A percentile compares a stretch with the other conserved stretches of the same genome.
Evolutionary conservation across 2,888 invertebrate genomes (phyloP).

Genomic region (Dynastes hyllus): DNA sequence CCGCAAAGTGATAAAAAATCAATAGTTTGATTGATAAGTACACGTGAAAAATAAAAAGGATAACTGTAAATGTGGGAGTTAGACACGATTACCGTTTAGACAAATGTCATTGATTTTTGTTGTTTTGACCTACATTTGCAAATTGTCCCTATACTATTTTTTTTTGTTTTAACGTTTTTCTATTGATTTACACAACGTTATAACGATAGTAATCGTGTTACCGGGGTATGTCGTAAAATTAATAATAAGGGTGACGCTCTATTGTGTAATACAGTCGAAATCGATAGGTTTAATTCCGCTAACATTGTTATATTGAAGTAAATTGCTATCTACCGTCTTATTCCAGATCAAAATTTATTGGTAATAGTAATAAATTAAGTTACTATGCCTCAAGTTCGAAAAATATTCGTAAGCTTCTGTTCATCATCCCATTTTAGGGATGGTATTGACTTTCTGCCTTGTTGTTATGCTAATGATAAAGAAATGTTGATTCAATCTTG

Average conservation of each 20-base stretch:
- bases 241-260: background rate
- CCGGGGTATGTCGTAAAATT: too few species aligned
- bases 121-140: slow-evolving; percentile 23
- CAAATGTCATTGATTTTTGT: slow-evolving; percentile 22
- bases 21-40: slow-evolving; percentile 4
- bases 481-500: too few species aligned
- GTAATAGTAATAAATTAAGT: background rate
- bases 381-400: background rate
- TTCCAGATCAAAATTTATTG: too few species aligned
- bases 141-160: background rate
- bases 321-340: too few species aligned
- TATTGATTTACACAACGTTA: slow-evolving; percentile 8
- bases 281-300: too few species aligned
- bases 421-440: background rate
- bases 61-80: background rate
- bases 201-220: background rate
- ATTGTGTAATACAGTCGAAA: too few species aligned
- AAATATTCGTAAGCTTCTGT: background rate
- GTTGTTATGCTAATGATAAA: too few species aligned
- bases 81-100: background rate
- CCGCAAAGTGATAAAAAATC: slow-evolving; percentile 23
- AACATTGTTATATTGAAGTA: too few species aligned
- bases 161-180: background rate
- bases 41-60: slow-evolving; percentile 15
- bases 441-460: too few species aligned